phyloP scores from a whole-genome alignment of 2,888 invertebrate genomes.

The Phyto melanocephala region DNA sequence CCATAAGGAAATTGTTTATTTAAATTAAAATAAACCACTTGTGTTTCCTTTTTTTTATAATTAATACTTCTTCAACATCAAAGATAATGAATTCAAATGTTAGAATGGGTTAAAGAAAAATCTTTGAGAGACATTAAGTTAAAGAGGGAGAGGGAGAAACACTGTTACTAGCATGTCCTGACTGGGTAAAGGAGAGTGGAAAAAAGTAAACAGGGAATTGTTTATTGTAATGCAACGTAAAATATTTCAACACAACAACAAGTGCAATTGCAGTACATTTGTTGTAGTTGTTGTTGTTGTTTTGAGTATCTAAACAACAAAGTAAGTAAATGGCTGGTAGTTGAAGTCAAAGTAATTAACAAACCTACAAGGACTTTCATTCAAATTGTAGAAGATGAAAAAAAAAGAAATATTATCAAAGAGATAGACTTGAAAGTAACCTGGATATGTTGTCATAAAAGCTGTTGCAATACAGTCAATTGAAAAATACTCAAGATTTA shows the following conservation, averaged over 20 bases:
- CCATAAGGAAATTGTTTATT: constrained; percentile 58
- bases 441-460: constrained; percentile 5
- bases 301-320: constrained; percentile 53
- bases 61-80: constrained; percentile 55
- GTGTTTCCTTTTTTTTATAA: constrained; percentile 36
- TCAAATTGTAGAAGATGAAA: constrained; percentile 3
- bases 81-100: constrained; percentile 49
- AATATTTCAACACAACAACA: constrained; percentile 35
- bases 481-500: constrained; percentile 11
- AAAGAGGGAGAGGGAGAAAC: not conserved
- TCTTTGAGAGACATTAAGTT: not conserved
- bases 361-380: constrained; percentile 47
- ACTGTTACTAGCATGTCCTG: not conserved
- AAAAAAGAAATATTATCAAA: constrained; percentile 13
- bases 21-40: constrained; percentile 53
- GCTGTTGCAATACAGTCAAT: constrained; percentile 22
- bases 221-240: constrained; percentile 21
- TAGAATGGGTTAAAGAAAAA: not conserved
- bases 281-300: not conserved
- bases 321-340: constrained; percentile 49
- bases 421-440: constrained; percentile 41
- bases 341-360: constrained; percentile 61
- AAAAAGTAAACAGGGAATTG: not conserved
- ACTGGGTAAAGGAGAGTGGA: not conserved
- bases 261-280: constrained; percentile 38